Base-by-base conservation (phyloP, 2,113 vertebrate genomes). In the Vidua chalybeata region DNA sequence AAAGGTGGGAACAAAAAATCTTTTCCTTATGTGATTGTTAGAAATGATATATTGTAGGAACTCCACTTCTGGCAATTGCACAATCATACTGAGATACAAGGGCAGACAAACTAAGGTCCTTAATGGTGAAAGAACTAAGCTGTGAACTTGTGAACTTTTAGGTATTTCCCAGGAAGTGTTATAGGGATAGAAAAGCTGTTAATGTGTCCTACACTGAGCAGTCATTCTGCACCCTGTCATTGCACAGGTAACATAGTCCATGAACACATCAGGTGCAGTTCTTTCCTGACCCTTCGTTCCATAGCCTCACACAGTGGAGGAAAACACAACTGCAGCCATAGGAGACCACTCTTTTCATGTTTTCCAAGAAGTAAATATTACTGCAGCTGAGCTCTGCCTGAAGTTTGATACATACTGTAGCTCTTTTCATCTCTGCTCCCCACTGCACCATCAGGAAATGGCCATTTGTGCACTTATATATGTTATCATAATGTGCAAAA, bases 401-500 rank as follows among this genome's bases (percentile, higher is more conserved):
- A 88, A 83, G 71, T 82, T 61, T 15, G 26, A 81, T 71, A 68
- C 12, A 46, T 46, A 35, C 16, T 22, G 56, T 30, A 56, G 56
- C 20, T 43, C 37, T 83, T 49, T 10, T 86, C 73, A 82, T 62
- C 30, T 79, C 68, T 27, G 11, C 39, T 87, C 74, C 33, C 79
- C 15, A 16, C 17, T 9, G 35, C 52, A 11, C 41, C 0, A 10
- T 58, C 88, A 89, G 84, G 76, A 94, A 97, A 87, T 89, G 80
- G 46, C 86, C 62, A 61, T 92, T 81, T 78, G 39, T 39, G 54
- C 37, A 52, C 90, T 92, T 91, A 91, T 71, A 64, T 24, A 52
- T 48, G 75, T 87, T 63, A 87, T 77, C 84, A 66, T 86, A 87
- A 77, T 67, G 88, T 87, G 84, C 62, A 93, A 95, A 92, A 96